Evolutionary conservation across 2,113 vertebrate genomes (phyloP).

Genomic region (Ammospiza nelsoni): DNA sequence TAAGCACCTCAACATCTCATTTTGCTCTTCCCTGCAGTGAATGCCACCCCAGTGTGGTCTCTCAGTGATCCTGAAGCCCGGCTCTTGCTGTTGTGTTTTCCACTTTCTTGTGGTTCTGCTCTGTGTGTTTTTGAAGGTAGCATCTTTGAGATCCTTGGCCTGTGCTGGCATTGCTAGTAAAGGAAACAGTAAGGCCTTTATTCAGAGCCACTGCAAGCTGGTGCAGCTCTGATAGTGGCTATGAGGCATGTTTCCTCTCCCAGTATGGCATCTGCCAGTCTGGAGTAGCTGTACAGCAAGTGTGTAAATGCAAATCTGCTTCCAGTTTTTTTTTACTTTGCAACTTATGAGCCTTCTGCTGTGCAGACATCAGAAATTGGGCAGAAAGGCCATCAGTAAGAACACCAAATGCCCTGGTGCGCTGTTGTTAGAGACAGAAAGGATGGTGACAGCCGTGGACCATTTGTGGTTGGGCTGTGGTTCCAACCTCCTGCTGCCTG

Average conservation of each 20-base stretch:
- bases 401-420: background rate
- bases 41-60: background rate
- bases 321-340: background rate
- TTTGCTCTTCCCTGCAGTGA: background rate
- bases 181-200: background rate
- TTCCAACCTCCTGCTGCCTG: background rate
- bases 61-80: background rate
- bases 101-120: background rate
- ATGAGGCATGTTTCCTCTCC: background rate
- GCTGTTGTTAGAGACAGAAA: background rate
- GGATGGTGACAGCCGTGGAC: background rate
- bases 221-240: background rate
- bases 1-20: background rate
- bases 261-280: fast-evolving
- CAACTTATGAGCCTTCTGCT: background rate
- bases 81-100: background rate
- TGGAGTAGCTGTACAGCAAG: background rate
- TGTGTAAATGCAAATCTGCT: background rate
- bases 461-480: background rate
- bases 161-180: background rate
- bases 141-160: background rate
- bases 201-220: background rate
- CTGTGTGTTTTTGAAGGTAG: background rate
- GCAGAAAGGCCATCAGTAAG: background rate
- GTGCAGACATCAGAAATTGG: background rate